phyloP scores from a whole-genome alignment of 2,888 invertebrate species.

The Brenthis hecate region DNA sequence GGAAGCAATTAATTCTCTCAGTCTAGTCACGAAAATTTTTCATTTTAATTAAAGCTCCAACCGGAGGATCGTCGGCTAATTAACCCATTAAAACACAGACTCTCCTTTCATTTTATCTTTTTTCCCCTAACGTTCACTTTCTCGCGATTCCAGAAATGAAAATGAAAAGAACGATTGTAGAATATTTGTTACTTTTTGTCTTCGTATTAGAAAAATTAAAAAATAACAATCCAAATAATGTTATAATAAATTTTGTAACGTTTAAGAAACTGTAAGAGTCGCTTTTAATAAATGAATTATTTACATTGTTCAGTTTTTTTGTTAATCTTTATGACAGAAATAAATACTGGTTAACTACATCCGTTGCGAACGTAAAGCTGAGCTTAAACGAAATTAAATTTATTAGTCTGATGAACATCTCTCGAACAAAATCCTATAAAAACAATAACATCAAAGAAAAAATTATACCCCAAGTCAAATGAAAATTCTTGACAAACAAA shows the following conservation, averaged over 20 bases:
- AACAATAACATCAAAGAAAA: slow-evolving; percentile 40
- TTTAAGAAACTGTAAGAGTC: too few relatives aligned
- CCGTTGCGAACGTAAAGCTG: slow-evolving; percentile 1
- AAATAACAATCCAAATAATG: background rate
- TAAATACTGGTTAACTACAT: background rate
- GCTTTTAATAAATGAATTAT: background rate
- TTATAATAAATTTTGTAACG: too few relatives aligned
- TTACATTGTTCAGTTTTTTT: slow-evolving; percentile 5
- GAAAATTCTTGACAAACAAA: slow-evolving; percentile 54
- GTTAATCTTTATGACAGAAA: background rate
- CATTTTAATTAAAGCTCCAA: slow-evolving; percentile 79
- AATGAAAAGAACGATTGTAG: slow-evolving; percentile 46
- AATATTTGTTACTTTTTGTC: slow-evolving; percentile 41
- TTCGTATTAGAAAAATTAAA: slow-evolving; percentile 28
- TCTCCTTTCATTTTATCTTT: slow-evolving; percentile 75
- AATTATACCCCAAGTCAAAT: slow-evolving; percentile 43
- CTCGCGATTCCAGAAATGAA: slow-evolving; percentile 72
- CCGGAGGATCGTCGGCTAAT: slow-evolving; percentile 79
- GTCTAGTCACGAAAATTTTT: slow-evolving; percentile 80
- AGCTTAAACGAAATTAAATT: slow-evolving; percentile 1
- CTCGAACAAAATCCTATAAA: slow-evolving; percentile 30
- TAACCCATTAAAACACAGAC: slow-evolving; percentile 81
- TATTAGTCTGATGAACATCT: slow-evolving; percentile 29
- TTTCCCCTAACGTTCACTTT: slow-evolving; percentile 70
- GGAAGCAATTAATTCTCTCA: slow-evolving; percentile 73